These are phyloP conservation scores for Hipparchia sbordonii DNA, from an alignment of 2,888 invertebrate genomes.

Conservation along the genomic window DNA sequence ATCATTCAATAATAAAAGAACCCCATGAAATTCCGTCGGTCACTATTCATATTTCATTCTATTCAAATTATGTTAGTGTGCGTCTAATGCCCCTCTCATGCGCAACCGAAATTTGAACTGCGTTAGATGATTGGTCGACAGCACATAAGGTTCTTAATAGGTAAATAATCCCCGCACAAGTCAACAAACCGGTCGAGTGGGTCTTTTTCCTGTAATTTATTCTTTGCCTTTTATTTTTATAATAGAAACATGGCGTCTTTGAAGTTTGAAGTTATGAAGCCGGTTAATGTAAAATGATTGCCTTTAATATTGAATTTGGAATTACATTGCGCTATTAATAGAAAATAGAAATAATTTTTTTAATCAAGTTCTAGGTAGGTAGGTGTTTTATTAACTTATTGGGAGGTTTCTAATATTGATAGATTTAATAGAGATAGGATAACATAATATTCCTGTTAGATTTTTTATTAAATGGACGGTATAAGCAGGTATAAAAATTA, in stretches of 20 bases:
- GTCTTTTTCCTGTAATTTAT: constrained; percentile 41
- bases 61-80: constrained; percentile 46
- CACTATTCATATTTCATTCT: neutral
- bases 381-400: neutral
- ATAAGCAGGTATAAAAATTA: no score
- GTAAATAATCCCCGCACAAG: constrained; percentile 22
- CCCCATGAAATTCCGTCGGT: constrained; percentile 11
- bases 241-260: constrained; percentile 35
- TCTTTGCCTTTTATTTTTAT: constrained; percentile 28
- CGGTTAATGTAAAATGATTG: constrained; percentile 12
- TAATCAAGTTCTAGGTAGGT: neutral
- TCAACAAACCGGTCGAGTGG: constrained; percentile 29
- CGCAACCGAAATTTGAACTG: constrained; percentile 67
- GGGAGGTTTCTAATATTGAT: neutral
- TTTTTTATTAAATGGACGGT: no score
- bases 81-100: constrained; percentile 52
- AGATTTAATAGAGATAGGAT: no score
- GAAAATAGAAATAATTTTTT: neutral
- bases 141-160: constrained; percentile 43
- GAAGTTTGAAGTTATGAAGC: constrained; percentile 18
- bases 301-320: constrained; percentile 8
- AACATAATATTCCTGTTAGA: no score
- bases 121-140: constrained; percentile 72
- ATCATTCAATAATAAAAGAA: constrained; percentile 7
- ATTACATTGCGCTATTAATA: constrained; percentile 1